These are phyloP conservation scores for Acrocephalus arundinaceus DNA, from an alignment of 2,113 vertebrate genomes.

Conservation along the genomic window DNA sequence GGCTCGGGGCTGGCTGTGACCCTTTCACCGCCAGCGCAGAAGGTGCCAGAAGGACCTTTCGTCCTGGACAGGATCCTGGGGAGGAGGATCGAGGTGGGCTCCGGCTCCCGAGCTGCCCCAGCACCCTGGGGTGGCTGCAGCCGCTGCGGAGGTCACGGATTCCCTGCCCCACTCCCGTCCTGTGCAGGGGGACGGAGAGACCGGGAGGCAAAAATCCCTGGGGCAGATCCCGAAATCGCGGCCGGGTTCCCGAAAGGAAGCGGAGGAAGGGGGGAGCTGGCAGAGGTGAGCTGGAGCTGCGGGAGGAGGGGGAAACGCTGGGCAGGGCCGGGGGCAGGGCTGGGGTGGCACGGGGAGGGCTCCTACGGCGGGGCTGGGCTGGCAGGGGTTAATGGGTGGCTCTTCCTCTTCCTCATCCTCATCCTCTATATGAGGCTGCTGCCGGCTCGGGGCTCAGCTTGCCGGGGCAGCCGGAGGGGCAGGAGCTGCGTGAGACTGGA, in stretches of 20 bases:
- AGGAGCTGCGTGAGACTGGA: background rate
- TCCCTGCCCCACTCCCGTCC: background rate
- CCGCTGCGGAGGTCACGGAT: rapidly evolving
- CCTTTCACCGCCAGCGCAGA: background rate
- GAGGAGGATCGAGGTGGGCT: background rate
- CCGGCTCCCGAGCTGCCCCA: background rate
- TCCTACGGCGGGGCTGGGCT: background rate
- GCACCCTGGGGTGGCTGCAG: background rate
- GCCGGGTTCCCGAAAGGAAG: background rate
- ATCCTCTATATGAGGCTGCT: background rate
- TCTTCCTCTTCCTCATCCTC: conserved; percentile 49
- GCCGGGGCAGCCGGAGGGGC: background rate
- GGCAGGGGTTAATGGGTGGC: conserved; percentile 73
- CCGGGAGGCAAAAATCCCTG: background rate
- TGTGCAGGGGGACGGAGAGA: background rate
- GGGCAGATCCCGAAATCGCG: background rate
- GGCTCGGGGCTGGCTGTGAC: background rate
- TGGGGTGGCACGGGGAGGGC: background rate
- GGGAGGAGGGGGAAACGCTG: background rate
- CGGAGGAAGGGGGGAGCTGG: background rate
- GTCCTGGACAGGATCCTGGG: background rate
- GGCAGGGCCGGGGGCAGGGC: background rate
- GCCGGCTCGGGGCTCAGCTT: background rate
- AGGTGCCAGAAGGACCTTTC: background rate
- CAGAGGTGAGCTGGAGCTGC: background rate